Conservation (phyloP, 2,113 vertebrate species). For the Myrmecobius fasciatus region DNA sequence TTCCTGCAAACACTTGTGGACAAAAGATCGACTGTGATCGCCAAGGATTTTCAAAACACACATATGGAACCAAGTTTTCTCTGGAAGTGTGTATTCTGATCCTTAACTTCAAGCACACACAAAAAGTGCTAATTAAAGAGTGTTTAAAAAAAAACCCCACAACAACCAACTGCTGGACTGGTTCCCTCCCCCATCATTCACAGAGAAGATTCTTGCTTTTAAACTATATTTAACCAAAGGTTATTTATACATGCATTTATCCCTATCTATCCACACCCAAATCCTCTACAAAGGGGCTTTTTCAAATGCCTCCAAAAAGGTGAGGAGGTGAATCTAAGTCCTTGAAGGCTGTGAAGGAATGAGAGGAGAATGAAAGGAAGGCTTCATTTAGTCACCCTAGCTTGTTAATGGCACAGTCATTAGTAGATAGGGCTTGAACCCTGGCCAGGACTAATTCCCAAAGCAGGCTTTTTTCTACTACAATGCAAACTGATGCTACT, state of each 20-base stretch:
- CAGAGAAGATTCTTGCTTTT: constrained; percentile 50
- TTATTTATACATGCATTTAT: constrained; percentile 1
- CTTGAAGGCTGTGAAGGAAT: not conserved
- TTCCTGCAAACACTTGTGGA: not conserved
- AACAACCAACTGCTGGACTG: constrained; percentile 24
- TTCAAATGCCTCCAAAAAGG: not conserved
- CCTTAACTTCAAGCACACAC: constrained; percentile 27
- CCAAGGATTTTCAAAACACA: not conserved
- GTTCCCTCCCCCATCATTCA: constrained; percentile 50
- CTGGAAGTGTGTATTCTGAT: not conserved
- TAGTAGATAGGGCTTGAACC: not conserved
- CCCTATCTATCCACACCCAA: not conserved
- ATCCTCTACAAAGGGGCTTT: not conserved
- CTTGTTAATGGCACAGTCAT: not conserved
- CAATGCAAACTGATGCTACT: not conserved
- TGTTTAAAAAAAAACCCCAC: constrained; percentile 29
- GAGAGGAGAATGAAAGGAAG: not conserved
- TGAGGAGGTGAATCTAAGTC: not conserved
- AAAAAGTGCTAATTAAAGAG: constrained; percentile 18
- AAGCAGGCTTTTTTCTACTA: not conserved
- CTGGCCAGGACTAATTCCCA: not conserved
- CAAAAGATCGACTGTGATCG: not conserved
- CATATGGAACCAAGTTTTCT: not conserved
- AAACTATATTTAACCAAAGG: constrained; percentile 65
- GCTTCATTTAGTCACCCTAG: not conserved